Conservation (phyloP, 2,888 invertebrate genomes). For the Ellobium chinense region DNA sequence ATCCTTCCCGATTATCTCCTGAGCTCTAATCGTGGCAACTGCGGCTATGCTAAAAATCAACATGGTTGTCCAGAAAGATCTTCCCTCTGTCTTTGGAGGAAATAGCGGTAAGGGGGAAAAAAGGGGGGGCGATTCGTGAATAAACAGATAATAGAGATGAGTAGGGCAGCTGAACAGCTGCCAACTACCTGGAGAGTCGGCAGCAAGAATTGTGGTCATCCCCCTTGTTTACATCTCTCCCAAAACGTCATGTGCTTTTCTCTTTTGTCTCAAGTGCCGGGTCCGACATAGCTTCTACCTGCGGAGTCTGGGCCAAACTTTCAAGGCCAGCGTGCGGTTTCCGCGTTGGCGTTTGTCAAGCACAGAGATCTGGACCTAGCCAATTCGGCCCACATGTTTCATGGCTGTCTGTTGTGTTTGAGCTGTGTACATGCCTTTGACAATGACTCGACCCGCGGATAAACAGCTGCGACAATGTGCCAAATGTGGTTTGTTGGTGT, state of each 20-base stretch:
- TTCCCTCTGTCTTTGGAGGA: neutral
- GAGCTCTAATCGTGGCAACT: neutral
- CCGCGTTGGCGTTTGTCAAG: neutral
- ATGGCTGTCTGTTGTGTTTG: neutral
- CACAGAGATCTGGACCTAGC: neutral
- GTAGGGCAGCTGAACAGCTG: neutral
- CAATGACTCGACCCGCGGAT: neutral
- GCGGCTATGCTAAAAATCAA: neutral
- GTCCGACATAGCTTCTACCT: neutral
- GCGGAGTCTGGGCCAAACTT: neutral
- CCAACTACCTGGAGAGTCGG: neutral
- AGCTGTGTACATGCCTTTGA: neutral
- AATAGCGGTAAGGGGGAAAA: neutral
- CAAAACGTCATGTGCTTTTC: neutral
- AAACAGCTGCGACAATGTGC: neutral
- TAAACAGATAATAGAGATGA: neutral
- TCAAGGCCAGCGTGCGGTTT: neutral
- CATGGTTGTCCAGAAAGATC: neutral
- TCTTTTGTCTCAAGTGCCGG: neutral
- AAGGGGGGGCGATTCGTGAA: neutral
- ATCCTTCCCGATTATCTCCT: neutral
- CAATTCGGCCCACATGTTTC: neutral
- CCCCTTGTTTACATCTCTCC: neutral
- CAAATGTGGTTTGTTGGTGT: conserved; percentile 1
- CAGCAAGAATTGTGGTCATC: neutral